phyloP scores from a whole-genome alignment of 2,888 invertebrate genomes.

The Drosophila glabriapex region DNA sequence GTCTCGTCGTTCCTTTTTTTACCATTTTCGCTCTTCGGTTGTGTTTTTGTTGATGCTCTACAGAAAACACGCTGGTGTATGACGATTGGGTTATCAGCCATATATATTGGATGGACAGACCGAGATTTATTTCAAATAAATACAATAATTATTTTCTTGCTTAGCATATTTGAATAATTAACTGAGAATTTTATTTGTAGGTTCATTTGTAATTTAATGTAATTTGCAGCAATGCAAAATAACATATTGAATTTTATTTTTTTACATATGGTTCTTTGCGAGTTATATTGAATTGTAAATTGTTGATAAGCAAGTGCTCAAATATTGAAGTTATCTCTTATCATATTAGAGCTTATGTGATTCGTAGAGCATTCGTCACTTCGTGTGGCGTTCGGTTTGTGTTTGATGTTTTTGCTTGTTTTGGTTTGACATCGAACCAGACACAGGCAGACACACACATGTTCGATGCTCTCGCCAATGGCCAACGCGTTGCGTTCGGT shows the following conservation, averaged over 20 bases:
- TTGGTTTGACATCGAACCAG: slow-evolving; percentile 64
- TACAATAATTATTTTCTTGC: background rate
- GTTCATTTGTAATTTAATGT: background rate
- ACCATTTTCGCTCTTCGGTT: slow-evolving; percentile 51
- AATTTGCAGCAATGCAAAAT: background rate
- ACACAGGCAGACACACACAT: slow-evolving; percentile 61
- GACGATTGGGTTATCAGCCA: slow-evolving; percentile 33
- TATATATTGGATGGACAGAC: slow-evolving; percentile 33
- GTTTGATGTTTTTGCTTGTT: slow-evolving; percentile 43
- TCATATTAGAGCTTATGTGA: slow-evolving; percentile 41
- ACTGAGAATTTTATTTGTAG: background rate
- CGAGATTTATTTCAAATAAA: background rate
- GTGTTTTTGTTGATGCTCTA: slow-evolving; percentile 58
- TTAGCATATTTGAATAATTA: background rate
- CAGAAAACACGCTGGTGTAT: slow-evolving; percentile 8
- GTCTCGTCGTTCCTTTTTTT: slow-evolving; percentile 46
- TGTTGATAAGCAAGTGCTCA: slow-evolving; percentile 1
- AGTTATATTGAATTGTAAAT: background rate
- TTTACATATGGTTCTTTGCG: background rate
- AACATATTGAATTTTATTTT: background rate
- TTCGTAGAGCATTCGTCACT: slow-evolving; percentile 61
- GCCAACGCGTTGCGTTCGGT: slow-evolving; percentile 61
- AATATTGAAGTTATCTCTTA: slow-evolving; percentile 21
- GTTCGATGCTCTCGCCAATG: slow-evolving; percentile 66
- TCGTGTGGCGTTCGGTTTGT: slow-evolving; percentile 51